Evolutionary conservation across 2,888 invertebrate genomes (phyloP), one percentile per base, ranked within the genome.

Genomic region (Spodoptera picta): DNA sequence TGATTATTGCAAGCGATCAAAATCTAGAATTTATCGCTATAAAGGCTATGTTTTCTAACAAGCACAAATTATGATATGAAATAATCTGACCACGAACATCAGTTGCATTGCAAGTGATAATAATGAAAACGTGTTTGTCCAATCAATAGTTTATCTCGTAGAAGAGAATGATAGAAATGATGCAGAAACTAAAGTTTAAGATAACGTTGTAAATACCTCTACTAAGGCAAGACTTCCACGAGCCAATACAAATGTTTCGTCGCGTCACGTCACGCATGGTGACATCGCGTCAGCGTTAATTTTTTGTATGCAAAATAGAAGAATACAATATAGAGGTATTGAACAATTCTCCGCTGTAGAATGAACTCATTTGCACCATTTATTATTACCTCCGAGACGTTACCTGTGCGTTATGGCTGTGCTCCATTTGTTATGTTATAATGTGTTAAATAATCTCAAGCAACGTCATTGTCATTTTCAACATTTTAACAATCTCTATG

Each of bases 251-350:
- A 55, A 12, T 47, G 36, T 60, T 44, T 41, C 27, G 42, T 27
- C 19, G 27, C 23, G 10, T 55, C 27, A 53, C 54, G 49, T 63
- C 70, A 66, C 36, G 12, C 44, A 61, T 48, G 58, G 44, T 56
- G 59, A 59, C 56, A 57, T 65, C 27, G 57, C 51, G 46, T 48
- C 55, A 57, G 50, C 49, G 24, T 52, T 12, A 52, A 48, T 47
- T 56, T 65, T 61, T 69, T 74, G 49, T 75, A 71, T 73, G 71
- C 67, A 62, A 60, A 65, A 65, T 60, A 66, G 56, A 58, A 23
- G 70, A 74, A 74, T 69, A 64, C 48, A 64, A 63, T 63, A 19
- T 19, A n/a, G n/a, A n/a, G n/a, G n/a, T n/a, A 69, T 44, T 50
- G 49, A 74, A 64, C 11, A 43, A 42, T 57, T 48, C 43, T 24